A percentile compares a stretch with the other conserved stretches of the same genome.
These are phyloP conservation scores for Tapirus terrestris DNA, from an alignment of 2,113 vertebrate genomes.

Conservation along the genomic window DNA sequence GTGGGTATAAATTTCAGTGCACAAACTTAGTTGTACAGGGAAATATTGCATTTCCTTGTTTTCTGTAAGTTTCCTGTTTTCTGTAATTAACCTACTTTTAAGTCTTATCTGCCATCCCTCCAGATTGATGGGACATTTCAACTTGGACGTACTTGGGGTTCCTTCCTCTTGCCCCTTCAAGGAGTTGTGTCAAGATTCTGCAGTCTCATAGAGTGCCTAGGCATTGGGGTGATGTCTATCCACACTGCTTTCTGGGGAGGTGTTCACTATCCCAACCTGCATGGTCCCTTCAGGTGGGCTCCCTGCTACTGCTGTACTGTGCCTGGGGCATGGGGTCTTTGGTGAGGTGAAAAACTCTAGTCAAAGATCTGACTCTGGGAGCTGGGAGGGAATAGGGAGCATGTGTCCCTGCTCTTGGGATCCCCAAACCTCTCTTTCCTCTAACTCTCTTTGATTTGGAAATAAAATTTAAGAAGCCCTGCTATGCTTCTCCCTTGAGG, in stretches of 20 bases:
- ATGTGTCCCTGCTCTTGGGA: background rate
- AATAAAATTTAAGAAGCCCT: background rate
- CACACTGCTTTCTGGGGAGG: background rate
- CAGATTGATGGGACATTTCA: background rate
- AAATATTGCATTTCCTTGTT: background rate
- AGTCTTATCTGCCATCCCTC: background rate
- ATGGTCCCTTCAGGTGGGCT: background rate
- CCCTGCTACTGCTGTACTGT: background rate
- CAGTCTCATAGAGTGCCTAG: background rate
- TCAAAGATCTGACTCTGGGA: background rate
- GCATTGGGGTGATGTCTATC: background rate
- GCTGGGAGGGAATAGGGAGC: background rate
- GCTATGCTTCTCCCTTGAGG: background rate
- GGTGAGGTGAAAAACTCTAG: background rate
- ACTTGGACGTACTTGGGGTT: background rate
- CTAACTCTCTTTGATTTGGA: background rate
- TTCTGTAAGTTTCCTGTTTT: slow-evolving; percentile 41
- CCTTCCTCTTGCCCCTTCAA: background rate
- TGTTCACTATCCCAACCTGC: background rate
- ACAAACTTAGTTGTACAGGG: background rate
- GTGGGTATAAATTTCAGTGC: background rate
- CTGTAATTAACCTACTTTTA: background rate
- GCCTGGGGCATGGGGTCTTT: background rate
- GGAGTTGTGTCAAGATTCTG: background rate
- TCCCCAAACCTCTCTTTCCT: background rate